These are phyloP conservation scores for Lasioglossum zephyrum DNA, from an alignment of 2,888 invertebrate genomes.

Conservation along the genomic window DNA sequence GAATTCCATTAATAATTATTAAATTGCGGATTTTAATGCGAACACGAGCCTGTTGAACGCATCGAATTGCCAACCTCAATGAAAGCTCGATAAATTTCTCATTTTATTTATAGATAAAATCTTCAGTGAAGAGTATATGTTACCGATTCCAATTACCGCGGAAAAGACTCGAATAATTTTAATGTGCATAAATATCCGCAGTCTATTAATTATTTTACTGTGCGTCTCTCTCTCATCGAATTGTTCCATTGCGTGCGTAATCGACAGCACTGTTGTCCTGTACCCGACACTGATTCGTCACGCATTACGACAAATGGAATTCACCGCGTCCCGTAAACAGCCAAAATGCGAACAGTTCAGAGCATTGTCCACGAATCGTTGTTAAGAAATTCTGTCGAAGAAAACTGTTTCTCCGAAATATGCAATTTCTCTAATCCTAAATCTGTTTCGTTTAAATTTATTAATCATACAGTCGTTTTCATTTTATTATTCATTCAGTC, in stretches of 20 bases:
- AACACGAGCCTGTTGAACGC: not conserved
- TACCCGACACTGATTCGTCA: not conserved
- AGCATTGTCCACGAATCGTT: not conserved
- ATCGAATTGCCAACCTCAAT: not conserved
- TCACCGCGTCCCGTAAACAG: not conserved
- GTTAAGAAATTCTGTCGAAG: not conserved
- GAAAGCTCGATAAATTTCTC: not conserved
- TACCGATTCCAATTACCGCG: not conserved
- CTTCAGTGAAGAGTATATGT: not conserved
- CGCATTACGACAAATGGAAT: not conserved
- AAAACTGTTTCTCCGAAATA: not conserved
- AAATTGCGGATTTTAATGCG: not conserved
- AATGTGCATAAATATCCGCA: not conserved
- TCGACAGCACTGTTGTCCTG: not conserved
- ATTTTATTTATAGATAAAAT: not conserved
- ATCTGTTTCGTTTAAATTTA: not conserved
- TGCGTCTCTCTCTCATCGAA: not conserved
- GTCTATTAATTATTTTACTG: not conserved
- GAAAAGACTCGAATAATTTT: not conserved
- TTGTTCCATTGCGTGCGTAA: slow-evolving; percentile 6
- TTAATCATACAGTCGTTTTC: not conserved
- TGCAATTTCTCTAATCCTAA: not conserved
- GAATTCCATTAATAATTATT: not conserved
- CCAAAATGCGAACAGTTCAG: not conserved
- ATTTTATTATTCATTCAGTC: no score